Evolutionary conservation across 2,888 invertebrate genomes (phyloP).

Genomic region (Brachypalpus laphriformis): DNA sequence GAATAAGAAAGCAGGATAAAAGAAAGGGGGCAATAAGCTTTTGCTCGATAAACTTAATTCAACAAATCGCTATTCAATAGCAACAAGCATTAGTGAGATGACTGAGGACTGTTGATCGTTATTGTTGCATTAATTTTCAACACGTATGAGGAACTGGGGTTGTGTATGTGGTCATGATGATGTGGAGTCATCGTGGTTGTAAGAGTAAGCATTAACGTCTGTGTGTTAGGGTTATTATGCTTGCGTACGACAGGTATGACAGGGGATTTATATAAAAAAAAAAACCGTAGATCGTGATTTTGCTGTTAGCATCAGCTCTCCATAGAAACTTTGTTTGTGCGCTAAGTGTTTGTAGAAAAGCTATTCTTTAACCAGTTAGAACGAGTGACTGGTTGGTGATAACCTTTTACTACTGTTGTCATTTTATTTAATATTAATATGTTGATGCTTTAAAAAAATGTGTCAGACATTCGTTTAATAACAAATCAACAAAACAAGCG

Average conservation of each 20-base stretch:
- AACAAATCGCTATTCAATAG: constrained; percentile 52
- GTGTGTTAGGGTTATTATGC: background rate
- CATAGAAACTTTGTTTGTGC: too few species aligned
- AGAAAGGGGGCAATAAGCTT: background rate
- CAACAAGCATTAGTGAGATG: constrained; percentile 23
- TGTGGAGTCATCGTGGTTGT: constrained; percentile 14
- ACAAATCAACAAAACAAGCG: background rate
- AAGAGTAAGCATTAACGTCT: background rate
- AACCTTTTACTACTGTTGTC: background rate
- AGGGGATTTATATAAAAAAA: constrained; percentile 3
- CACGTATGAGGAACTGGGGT: background rate
- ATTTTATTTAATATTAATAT: background rate
- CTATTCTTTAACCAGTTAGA: background rate
- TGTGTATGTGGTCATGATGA: constrained; percentile 4
- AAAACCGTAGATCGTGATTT: background rate
- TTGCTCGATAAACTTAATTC: constrained; percentile 46
- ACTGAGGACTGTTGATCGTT: constrained; percentile 14
- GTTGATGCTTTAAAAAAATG: background rate
- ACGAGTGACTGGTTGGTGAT: background rate
- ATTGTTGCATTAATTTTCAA: constrained; percentile 31
- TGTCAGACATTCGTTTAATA: background rate
- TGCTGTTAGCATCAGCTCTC: background rate
- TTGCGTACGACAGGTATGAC: constrained; percentile 12
- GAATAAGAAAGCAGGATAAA: background rate
- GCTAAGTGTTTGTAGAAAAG: too few species aligned